These are phyloP conservation scores for Tupaia chinensis DNA, from an alignment of 2,113 vertebrate genomes.

Conservation along the genomic window DNA sequence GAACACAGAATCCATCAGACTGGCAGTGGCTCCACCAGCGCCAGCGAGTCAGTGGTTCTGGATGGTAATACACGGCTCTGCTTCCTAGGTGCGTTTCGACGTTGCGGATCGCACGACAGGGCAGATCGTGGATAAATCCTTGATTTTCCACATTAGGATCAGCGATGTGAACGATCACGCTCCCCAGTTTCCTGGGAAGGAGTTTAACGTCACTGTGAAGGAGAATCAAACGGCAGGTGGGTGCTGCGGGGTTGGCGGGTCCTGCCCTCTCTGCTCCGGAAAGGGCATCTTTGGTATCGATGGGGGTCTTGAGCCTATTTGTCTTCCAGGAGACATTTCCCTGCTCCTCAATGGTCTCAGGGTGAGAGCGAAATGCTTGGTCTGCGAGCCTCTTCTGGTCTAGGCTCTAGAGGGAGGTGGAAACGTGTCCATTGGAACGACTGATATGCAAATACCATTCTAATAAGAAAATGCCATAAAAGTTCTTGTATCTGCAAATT, in stretches of 20 bases:
- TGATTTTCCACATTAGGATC: constrained; percentile 89
- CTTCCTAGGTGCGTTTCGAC: constrained; percentile 88
- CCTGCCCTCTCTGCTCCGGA: background rate
- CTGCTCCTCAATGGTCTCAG: background rate
- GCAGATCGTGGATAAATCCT: constrained; percentile 67
- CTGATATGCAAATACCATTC: background rate
- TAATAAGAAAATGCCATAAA: background rate
- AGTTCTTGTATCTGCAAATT: background rate
- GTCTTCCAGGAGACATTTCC: background rate
- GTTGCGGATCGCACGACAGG: constrained; percentile 46
- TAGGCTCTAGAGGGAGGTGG: background rate
- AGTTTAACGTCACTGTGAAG: constrained; percentile 44
- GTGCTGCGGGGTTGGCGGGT: background rate
- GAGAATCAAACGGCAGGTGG: constrained; percentile 83
- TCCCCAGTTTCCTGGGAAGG: constrained; percentile 83
- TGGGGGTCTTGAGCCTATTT: background rate
- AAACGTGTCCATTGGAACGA: background rate
- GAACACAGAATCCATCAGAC: no score
- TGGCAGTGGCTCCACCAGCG: rapidly evolving
- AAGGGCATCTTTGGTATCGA: rapidly evolving
- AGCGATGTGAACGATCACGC: constrained; percentile 91
- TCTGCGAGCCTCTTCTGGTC: background rate
- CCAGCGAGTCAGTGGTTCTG: no score
- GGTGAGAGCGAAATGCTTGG: background rate
- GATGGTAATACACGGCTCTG: background rate